Evolutionary conservation across 2,113 vertebrate genomes (phyloP).

Genomic region (Spea multiplicata): DNA sequence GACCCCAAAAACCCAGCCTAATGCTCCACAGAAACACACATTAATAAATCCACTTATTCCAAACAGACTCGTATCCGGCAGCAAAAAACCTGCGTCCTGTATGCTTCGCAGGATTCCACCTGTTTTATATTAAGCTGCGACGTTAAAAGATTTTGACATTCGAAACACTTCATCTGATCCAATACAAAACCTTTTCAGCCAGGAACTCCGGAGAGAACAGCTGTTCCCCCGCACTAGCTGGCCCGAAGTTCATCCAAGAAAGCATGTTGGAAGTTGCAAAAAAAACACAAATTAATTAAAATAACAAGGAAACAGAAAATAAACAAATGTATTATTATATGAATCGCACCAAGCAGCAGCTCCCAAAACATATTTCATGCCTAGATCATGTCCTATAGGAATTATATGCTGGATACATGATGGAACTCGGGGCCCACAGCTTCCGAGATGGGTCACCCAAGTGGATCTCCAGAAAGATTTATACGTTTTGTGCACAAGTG

Average conservation of each 20-base stretch:
- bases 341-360: too few relatives aligned
- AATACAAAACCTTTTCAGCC: neutral
- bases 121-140: constrained; percentile 20
- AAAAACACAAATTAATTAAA: too few relatives aligned
- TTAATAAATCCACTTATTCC: neutral
- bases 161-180: neutral
- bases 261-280: neutral
- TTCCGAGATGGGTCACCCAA: too few relatives aligned
- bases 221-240: neutral
- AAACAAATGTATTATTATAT: too few relatives aligned
- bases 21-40: neutral
- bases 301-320: too few relatives aligned
- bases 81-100: neutral
- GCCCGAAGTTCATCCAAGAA: neutral
- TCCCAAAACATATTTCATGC: too few relatives aligned
- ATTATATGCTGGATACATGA: too few relatives aligned
- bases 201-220: neutral
- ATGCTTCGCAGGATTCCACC: neutral
- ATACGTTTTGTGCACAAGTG: too few relatives aligned
- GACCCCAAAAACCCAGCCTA: too few relatives aligned
- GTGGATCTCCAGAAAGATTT: too few relatives aligned
- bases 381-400: too few relatives aligned
- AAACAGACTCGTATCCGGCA: neutral
- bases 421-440: too few relatives aligned
- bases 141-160: constrained; percentile 9